These are phyloP conservation scores for Myiopsitta monachus DNA, from an alignment of 2,113 vertebrate species.

Conservation along the genomic window DNA sequence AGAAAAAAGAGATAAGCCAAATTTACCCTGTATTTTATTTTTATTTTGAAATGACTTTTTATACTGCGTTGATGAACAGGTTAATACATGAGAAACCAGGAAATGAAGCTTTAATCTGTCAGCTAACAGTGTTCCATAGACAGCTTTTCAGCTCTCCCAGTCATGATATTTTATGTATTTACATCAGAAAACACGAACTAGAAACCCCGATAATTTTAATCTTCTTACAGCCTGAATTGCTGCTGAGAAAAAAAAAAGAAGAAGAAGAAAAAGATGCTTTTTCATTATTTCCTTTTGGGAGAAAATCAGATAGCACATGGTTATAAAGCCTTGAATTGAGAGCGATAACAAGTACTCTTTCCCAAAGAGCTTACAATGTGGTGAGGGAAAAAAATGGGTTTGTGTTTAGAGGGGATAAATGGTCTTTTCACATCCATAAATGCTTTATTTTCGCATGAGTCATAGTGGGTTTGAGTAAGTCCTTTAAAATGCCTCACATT, in stretches of 20 bases:
- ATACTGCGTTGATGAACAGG: neutral
- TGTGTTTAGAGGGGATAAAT: slow-evolving; percentile 25
- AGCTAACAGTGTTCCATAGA: neutral
- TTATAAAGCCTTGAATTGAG: slow-evolving; percentile 23
- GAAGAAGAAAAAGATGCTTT: neutral
- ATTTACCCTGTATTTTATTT: neutral
- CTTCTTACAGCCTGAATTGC: neutral
- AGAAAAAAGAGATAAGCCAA: neutral
- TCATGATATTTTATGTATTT: neutral
- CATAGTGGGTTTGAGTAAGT: slow-evolving; percentile 23
- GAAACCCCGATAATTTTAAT: slow-evolving; percentile 16
- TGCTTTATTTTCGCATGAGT: slow-evolving; percentile 55
- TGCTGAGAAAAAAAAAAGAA: neutral
- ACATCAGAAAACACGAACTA: neutral
- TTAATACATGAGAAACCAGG: neutral
- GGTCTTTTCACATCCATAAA: slow-evolving; percentile 47
- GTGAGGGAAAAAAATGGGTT: neutral
- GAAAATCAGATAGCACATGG: slow-evolving; percentile 25
- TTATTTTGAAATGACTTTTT: neutral
- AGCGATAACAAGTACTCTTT: slow-evolving; percentile 30
- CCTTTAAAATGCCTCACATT: slow-evolving; percentile 23
- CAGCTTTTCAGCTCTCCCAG: neutral
- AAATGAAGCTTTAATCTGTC: neutral
- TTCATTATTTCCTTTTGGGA: neutral
- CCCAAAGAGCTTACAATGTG: slow-evolving; percentile 25